Percentiles rank a stretch among this genome's conserved stretches.
Evolutionary conservation across 2,888 invertebrate species (phyloP).

Genomic region (Microctonus aethiopoides): DNA sequence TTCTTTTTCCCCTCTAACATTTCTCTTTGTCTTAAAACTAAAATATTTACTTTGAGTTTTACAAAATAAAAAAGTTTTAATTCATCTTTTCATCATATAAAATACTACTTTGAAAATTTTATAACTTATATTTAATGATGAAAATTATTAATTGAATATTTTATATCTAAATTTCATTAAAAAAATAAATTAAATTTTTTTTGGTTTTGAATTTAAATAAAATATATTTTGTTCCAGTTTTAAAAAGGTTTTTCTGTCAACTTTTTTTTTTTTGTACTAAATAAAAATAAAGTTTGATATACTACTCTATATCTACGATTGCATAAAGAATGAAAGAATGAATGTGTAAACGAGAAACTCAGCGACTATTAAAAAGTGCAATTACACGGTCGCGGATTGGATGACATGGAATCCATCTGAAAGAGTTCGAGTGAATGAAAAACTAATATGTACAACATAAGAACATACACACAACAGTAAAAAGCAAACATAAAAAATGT

Average conservation of each 20-base stretch:
- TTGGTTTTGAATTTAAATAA: no score
- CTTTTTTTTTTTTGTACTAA: neutral
- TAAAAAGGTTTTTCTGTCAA: no score
- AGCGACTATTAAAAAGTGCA: slow-evolving; percentile 11
- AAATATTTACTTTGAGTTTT: neutral
- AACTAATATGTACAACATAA: neutral
- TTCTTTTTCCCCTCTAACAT: neutral
- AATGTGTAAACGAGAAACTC: neutral
- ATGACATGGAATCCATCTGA: neutral
- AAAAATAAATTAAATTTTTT: no score
- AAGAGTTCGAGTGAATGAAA: slow-evolving; percentile 6
- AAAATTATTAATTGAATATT: neutral
- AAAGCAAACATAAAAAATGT: neutral
- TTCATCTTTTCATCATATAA: neutral
- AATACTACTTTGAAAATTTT: neutral
- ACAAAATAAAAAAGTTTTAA: neutral
- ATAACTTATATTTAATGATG: neutral
- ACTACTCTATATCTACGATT: neutral
- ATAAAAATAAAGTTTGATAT: neutral
- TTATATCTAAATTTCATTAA: neutral
- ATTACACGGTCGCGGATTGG: neutral
- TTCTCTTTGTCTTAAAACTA: neutral
- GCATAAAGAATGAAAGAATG: slow-evolving; percentile 4
- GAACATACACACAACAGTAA: neutral
- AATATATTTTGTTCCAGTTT: no score